Conservation (phyloP, 2,888 invertebrate genomes). For the Ashinkailepas kermadecensis region DNA sequence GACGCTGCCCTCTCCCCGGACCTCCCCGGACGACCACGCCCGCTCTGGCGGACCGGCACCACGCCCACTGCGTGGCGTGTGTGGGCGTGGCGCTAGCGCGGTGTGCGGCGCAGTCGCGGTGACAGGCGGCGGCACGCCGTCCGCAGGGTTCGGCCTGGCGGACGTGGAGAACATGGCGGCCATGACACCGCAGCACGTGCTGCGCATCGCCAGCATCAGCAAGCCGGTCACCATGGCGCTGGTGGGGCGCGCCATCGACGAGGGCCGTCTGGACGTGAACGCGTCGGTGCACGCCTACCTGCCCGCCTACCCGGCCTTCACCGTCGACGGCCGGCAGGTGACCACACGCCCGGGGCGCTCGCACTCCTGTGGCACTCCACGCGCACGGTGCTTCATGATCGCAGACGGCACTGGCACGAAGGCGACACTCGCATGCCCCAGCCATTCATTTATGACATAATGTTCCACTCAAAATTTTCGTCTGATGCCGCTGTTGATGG, state of each 20-base stretch:
- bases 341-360: no score
- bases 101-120: neutral
- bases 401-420: no score
- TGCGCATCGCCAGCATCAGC: slow-evolving; percentile 54
- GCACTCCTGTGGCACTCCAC: no score
- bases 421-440: no score
- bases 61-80: neutral
- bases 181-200: slow-evolving; percentile 45
- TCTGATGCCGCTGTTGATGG: no score
- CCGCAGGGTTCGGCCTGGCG: slow-evolving; percentile 47
- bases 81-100: neutral
- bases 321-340: neutral
- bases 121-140: neutral
- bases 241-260: slow-evolving; percentile 47
- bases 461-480: no score
- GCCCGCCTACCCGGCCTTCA: slow-evolving; percentile 44
- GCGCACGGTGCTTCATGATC: no score
- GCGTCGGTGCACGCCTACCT: slow-evolving; percentile 48
- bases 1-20: neutral
- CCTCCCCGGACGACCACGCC: no score
- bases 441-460: no score
- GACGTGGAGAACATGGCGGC: slow-evolving; percentile 49
- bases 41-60: no score
- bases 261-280: slow-evolving; percentile 49
- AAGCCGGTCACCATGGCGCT: slow-evolving; percentile 50